phyloP scores from a whole-genome alignment of 2,797 vertebrate genomes.

The Coendou prehensilis region DNA sequence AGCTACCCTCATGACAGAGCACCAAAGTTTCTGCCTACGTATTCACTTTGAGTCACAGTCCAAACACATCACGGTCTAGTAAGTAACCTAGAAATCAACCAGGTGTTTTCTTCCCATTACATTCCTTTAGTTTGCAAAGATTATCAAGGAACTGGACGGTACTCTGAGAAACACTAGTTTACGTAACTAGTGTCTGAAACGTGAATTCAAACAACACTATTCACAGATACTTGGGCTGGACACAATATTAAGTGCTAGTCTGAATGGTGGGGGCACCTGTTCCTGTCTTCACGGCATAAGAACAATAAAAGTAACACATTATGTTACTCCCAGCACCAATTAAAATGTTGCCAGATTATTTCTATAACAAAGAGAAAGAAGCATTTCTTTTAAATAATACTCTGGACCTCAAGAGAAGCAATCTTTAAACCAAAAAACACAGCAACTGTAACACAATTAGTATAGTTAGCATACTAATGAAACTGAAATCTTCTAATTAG shows the following conservation, averaged over 20 bases:
- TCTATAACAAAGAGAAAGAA: background rate
- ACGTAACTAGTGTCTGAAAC: background rate
- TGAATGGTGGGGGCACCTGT: background rate
- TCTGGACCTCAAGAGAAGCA: background rate
- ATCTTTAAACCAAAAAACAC: constrained; percentile 2
- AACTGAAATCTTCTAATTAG: background rate
- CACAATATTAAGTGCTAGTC: background rate
- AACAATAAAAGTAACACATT: background rate
- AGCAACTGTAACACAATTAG: background rate
- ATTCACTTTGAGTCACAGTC: background rate
- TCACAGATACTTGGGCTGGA: background rate
- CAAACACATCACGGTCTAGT: background rate
- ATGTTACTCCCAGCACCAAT: background rate
- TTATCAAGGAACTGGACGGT: background rate
- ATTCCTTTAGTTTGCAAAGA: background rate
- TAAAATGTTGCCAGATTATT: constrained; percentile 7
- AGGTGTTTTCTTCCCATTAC: background rate
- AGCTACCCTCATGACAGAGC: background rate
- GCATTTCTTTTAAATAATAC: background rate
- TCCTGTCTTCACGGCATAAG: background rate
- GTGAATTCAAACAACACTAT: background rate
- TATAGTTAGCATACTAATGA: background rate
- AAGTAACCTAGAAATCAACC: background rate
- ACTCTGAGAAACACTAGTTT: background rate
- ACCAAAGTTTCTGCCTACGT: background rate